Evolutionary conservation across 1,140 invertebrate genomes (phyloP).

Genomic region (Drosophila tristis): DNA sequence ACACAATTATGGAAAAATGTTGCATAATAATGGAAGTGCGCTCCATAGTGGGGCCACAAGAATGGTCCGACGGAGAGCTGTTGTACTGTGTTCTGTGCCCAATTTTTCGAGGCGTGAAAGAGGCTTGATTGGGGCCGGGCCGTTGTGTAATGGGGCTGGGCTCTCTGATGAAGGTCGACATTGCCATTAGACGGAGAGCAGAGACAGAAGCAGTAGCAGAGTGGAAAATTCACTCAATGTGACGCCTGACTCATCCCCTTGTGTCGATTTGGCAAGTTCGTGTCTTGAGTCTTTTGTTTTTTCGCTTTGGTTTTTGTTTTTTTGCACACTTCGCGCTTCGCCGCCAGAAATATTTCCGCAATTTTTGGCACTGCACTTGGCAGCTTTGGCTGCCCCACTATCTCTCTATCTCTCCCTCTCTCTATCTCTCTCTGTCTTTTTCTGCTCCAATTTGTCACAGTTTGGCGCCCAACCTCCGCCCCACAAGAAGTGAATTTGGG

Average conservation of each 20-base stretch:
- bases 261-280: conserved; percentile 55
- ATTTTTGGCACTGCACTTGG: conserved; percentile 72
- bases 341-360: conserved; percentile 67
- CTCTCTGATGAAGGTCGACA: conserved; percentile 42
- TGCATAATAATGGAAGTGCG: conserved; percentile 29
- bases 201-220: background rate
- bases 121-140: conserved; percentile 17
- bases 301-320: conserved; percentile 12
- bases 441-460: conserved; percentile 67
- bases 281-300: conserved; percentile 74
- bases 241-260: conserved; percentile 46
- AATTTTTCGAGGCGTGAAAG: conserved; percentile 74
- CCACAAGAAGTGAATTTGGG: conserved; percentile 39
- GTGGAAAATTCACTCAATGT: conserved; percentile 49
- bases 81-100: conserved; percentile 17
- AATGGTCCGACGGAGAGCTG: conserved; percentile 8
- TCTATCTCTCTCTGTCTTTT: conserved; percentile 13
- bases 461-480: conserved; percentile 36
- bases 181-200: conserved; percentile 17
- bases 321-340: conserved; percentile 42
- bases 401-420: background rate
- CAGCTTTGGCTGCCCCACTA: conserved; percentile 32
- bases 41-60: conserved; percentile 30
- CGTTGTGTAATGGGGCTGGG: conserved; percentile 32
- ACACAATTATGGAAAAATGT: conserved; percentile 36